Evolutionary conservation across 64 coral and sea anemone genomes (phyloP), one percentile per base, ranked within the genome.

Genomic region (Dendrophyllia cribrosa): DNA sequence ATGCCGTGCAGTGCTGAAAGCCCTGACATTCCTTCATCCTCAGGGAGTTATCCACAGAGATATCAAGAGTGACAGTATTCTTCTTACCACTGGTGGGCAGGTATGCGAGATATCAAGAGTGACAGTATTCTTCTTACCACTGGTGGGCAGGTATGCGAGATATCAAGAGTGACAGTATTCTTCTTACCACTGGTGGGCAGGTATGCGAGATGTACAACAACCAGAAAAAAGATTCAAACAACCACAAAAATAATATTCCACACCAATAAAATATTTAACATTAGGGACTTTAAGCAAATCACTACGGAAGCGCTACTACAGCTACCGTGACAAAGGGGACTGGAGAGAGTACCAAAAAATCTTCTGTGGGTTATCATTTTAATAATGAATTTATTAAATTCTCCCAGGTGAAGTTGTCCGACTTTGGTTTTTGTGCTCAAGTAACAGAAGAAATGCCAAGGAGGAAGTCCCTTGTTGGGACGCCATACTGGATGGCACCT

Each of bases 381-480:
- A 78, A 47, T 68, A 58, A 67, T 17, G 3, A 50, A 65, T 49
- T 16, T 50, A n/a, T 25, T 15, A 63, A 55, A 61, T 76, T 51
- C 52, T 70, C 5, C 53, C 70, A 98, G 96, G 90, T 98, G 21
- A 98, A 98, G 82, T 84, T 98, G 53, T 98, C 96, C 53, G 96
- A 98, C 64, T 98, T 98, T 98, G 96, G 96, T n/a, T 98, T 98
- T 66, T 98, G 96, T 90, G 96, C 96, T 52, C 96, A 98, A 98
- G 93, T 98, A 3, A 98, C 96, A 79, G 87, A 92, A 12, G 96
- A 98, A 9, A 95, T 98, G 89, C 93, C 87, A n/a, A 95, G 93
- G 50, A 75, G 96, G 66, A 98, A 95, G 16, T 98, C 96, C 6
- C 49, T 98, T 56, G 96, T 98, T 58, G 96, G 96, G 3, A 98